Evolutionary conservation across 2,797 vertebrate species (phyloP), one percentile per base, ranked within the genome.

Genomic region (Aeoliscus strigatus): DNA sequence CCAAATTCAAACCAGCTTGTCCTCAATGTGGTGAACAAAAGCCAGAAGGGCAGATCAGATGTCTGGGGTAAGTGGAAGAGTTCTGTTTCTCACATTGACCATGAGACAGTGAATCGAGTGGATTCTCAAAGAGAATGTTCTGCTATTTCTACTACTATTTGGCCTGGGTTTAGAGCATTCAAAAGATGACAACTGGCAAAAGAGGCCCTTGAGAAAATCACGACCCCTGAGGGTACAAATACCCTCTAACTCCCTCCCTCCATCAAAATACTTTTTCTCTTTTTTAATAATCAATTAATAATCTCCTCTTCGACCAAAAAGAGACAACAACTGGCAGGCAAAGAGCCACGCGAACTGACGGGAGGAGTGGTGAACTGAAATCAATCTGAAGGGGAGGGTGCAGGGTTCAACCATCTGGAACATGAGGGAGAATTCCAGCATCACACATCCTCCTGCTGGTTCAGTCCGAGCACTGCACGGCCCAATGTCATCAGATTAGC

Each of bases 341-440:
- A n/a, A n/a, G n/a, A 52, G 27, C 27, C 11, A 25, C 1, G 1
- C 1, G 4, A 14, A 7, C 35, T 33, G 14, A 12, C 14, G 14
- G 12, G 15, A 21, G 16, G 12, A 39, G 15, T 57, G 40, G n/a
- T 27, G 28, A 41, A 42, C 39, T 39, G 40, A 29, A 23, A 58
- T 51, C n/a, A 9, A 56, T 58, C 26, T 25, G 27, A 60, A 21
- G 49, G 36, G 58, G 39, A 34, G 18, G 18, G 15, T n/a, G 6
- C 4, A 28, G 13, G 17, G 43, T 24, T 26, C 51, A 54, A 30
- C 29, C 21, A 14, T 15, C 13, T 6, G 16, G 16, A 12, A 12
- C 56, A 25, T 5, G n/a, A 39, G 38, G 41, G 49, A 51, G 44
- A 23, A 53, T 39, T 38, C 14, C 32, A 39, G 62, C 29, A 7